Percentiles rank a stretch among this genome's conserved stretches.
Evolutionary conservation across 2,113 vertebrate species (phyloP).

Genomic region (Cephalopterus ornatus): DNA sequence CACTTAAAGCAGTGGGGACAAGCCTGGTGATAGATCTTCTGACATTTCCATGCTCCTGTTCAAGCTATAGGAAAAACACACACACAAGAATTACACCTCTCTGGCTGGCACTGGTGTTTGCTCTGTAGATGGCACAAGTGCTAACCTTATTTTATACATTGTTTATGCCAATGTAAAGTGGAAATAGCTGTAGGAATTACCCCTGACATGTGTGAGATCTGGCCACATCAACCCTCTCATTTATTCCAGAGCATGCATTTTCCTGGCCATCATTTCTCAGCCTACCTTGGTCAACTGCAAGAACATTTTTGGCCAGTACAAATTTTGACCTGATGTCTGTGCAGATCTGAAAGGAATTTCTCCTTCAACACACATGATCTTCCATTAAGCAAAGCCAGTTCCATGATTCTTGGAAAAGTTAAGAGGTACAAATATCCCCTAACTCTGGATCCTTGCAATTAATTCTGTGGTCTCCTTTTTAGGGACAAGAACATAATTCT

Average conservation of each 20-base stretch:
- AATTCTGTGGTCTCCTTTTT: background rate
- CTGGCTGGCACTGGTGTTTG: background rate
- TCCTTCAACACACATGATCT: background rate
- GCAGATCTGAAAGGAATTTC: conserved; percentile 28
- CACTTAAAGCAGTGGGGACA: background rate
- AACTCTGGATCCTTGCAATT: background rate
- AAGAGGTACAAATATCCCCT: background rate
- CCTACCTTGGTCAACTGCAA: background rate
- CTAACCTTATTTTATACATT: background rate
- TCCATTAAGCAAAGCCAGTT: conserved; percentile 23
- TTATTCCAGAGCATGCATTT: background rate
- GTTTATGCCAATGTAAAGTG: background rate
- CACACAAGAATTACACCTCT: background rate
- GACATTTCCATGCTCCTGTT: background rate
- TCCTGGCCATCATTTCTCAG: conserved; percentile 9
- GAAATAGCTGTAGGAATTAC: background rate
- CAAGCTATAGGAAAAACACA: background rate
- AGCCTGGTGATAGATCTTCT: background rate
- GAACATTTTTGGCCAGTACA: background rate
- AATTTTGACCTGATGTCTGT: conserved; percentile 1
- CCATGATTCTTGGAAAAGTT: conserved; percentile 15
- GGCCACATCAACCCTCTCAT: background rate
- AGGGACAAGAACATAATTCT: background rate
- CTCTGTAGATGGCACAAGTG: background rate
- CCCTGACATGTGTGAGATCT: background rate